Evolutionary conservation across 2,113 vertebrate genomes (phyloP), one percentile per base, ranked within the genome.

Genomic region (Atherinomorus stipes): DNA sequence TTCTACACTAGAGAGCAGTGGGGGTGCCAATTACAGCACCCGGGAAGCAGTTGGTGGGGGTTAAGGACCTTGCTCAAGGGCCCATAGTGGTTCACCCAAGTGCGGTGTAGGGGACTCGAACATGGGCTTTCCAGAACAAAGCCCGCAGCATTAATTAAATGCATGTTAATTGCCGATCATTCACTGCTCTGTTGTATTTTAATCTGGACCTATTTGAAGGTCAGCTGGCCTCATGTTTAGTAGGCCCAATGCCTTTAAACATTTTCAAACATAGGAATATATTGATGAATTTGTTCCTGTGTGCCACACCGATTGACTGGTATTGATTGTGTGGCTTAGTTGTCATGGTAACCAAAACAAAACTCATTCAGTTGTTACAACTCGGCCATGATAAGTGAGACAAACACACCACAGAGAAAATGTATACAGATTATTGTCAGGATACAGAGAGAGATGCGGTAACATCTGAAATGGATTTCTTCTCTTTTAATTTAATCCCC

Each of bases 261-360:
- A 57, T 58, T 66, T 66, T 37, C 64, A 57, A 67, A 74, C 52
- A 28, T 31, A 23, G 69, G 31, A 34, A 73, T 22, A 31, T 80
- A 91, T 91, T 84, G 85, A 90, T 61, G 21, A 76, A 63, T 56
- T 19, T 82, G 79, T 74, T 63, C 71, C 64, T 34, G 22, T 71
- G 64, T 22, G 58, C 45, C 57, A 45, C 68, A 38, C 73, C 9
- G 66, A 90, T 87, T 76, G 80, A 88, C 40, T 68, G 18, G 71
- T 85, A 91, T 89, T 85, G 88, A 89, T 61, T 40, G 64, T 81
- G 69, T 54, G 81, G 79, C 72, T 84, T 59, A 0, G 53, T 88
- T 57, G 9, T 79, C 68, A 45, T 88, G 85, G 82, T 83, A 54
- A 90, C 85, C 56, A 71, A 76, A 78, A 87, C 78, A 54, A 76